These are phyloP conservation scores for Drosophila nigrodunni DNA, from an alignment of 1,140 invertebrate genomes.

Conservation along the genomic window DNA sequence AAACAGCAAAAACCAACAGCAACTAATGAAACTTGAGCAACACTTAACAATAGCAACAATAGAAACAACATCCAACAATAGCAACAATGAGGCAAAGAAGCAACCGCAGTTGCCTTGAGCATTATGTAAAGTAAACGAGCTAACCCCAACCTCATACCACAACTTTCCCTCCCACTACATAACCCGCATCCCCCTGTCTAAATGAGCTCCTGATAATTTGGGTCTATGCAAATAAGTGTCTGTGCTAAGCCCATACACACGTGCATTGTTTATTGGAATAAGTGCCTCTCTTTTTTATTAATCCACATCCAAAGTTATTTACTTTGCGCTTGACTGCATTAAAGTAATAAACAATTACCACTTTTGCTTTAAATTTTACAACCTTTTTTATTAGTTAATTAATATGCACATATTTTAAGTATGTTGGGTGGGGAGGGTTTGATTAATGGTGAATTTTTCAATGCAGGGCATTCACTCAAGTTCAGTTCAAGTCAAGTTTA, in stretches of 20 bases:
- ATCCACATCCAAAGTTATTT: conserved; percentile 15
- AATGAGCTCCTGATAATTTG: conserved; percentile 33
- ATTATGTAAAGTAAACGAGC: conserved; percentile 77
- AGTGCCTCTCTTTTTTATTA: conserved; percentile 25
- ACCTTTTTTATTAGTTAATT: conserved; percentile 73
- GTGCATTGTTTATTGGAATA: conserved; percentile 29
- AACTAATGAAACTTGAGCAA: conserved; percentile 65
- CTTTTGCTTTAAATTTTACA: conserved; percentile 40
- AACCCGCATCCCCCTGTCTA: background rate
- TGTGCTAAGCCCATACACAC: conserved; percentile 20
- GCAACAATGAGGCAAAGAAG: conserved; percentile 58
- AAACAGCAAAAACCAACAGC: conserved; percentile 41
- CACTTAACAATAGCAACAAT: conserved; percentile 66
- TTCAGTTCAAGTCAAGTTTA: background rate
- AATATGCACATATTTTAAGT: conserved; percentile 49
- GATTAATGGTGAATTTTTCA: conserved; percentile 23
- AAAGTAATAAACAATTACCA: conserved; percentile 51
- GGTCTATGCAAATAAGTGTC: conserved; percentile 67
- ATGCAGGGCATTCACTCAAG: conserved; percentile 63
- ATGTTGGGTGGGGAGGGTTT: conserved; percentile 18
- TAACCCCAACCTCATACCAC: conserved; percentile 36
- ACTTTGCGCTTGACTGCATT: conserved; percentile 29
- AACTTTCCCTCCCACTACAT: no score
- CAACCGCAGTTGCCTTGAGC: conserved; percentile 71
- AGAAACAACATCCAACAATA: conserved; percentile 40